These are phyloP conservation scores for Pantherophis vulpinus DNA, from an alignment of 2,797 vertebrate genomes.

Conservation along the genomic window DNA sequence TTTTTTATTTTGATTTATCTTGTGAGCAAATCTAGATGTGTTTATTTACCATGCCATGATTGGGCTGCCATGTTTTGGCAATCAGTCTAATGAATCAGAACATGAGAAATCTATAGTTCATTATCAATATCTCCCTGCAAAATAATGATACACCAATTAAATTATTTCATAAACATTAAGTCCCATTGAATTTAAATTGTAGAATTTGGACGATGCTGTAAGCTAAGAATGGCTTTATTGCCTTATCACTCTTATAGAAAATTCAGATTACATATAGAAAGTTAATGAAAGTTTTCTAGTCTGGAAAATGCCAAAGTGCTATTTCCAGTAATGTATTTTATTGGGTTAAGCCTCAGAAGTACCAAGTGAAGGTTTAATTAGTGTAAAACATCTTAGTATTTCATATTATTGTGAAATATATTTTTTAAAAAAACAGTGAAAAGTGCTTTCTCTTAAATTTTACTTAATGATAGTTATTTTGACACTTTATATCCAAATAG, in stretches of 20 bases:
- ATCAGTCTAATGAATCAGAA: background rate
- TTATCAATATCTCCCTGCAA: background rate
- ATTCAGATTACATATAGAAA: background rate
- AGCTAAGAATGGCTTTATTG: background rate
- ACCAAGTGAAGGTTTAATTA: background rate
- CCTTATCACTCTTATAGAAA: background rate
- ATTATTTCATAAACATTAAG: background rate
- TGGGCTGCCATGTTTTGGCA: background rate
- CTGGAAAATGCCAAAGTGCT: background rate
- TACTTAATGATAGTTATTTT: background rate
- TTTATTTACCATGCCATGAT: background rate
- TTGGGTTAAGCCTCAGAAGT: background rate
- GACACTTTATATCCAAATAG: background rate
- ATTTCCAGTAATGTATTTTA: background rate
- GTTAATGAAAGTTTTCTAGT: background rate
- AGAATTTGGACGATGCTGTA: background rate
- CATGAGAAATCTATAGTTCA: background rate
- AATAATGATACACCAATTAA: background rate
- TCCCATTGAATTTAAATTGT: background rate
- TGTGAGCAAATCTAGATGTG: background rate
- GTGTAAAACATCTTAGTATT: background rate
- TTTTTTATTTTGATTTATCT: background rate
- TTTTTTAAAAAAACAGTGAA: background rate
- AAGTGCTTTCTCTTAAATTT: background rate
- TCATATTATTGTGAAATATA: background rate